These are phyloP conservation scores for Glyphotaelius pellucidus DNA, from an alignment of 2,888 invertebrate species.

Conservation along the genomic window DNA sequence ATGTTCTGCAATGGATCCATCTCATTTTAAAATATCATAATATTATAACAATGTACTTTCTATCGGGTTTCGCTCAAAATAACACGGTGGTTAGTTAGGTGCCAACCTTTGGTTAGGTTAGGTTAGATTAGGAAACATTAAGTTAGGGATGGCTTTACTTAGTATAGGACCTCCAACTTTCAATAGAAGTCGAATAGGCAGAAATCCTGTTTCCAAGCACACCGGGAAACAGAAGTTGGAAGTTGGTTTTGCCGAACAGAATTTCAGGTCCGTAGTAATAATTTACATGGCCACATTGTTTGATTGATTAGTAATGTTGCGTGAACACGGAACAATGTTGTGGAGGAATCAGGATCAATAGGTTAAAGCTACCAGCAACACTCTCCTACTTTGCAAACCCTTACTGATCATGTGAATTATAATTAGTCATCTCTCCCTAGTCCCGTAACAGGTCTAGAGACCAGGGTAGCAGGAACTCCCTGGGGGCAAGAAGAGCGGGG, in stretches of 20 bases:
- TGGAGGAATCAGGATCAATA: background rate
- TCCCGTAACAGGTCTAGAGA: background rate
- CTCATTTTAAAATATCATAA: too few relatives aligned
- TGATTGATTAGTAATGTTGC: background rate
- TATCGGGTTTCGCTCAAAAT: too few relatives aligned
- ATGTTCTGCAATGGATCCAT: too few relatives aligned
- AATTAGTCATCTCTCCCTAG: background rate
- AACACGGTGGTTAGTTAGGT: too few relatives aligned
- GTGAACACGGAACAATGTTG: background rate
- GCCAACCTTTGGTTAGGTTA: background rate
- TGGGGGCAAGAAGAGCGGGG: background rate
- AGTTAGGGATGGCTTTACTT: background rate
- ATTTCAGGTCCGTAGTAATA: background rate
- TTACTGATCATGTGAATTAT: background rate
- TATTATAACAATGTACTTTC: too few relatives aligned
- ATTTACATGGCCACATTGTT: background rate
- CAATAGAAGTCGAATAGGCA: background rate
- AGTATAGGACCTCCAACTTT: too few relatives aligned
- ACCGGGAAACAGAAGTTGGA: background rate
- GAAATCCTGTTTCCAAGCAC: background rate
- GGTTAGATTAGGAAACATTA: background rate
- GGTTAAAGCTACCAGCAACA: background rate
- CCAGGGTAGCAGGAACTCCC: background rate
- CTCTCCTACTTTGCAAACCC: background rate
- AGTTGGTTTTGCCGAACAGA: background rate